A percentile compares a stretch with the other conserved stretches of the same genome.
Evolutionary conservation across 1,140 invertebrate species (phyloP).

Genomic region (Aphidius ervi): DNA sequence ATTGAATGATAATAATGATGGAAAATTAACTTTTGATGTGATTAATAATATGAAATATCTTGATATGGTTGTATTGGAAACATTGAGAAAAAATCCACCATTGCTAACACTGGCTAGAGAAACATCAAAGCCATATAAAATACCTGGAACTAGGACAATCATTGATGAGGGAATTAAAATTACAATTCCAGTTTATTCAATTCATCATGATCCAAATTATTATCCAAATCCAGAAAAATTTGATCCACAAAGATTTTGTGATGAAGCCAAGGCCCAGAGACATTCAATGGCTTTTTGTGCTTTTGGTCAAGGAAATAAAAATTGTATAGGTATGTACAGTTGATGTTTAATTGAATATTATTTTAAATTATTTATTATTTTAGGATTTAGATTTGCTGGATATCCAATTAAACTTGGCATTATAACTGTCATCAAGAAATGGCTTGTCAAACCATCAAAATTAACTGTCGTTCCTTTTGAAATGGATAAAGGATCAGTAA

Average conservation of each 20-base stretch:
- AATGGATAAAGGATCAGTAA: slow-evolving; percentile 15
- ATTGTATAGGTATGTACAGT: slow-evolving; percentile 45
- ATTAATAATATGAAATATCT: slow-evolving; percentile 38
- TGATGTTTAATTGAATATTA: too few relatives aligned
- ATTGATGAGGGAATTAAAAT: slow-evolving; percentile 47
- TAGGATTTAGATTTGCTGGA: slow-evolving; percentile 23
- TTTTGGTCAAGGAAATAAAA: slow-evolving; percentile 48
- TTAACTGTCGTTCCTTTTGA: slow-evolving; percentile 23
- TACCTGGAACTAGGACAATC: slow-evolving; percentile 43
- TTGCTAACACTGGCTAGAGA: slow-evolving; percentile 39
- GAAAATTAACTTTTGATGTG: slow-evolving; percentile 30
- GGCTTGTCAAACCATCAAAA: slow-evolving; percentile 18
- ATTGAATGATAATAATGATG: slow-evolving; percentile 25
- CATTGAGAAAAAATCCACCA: slow-evolving; percentile 55
- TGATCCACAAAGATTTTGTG: slow-evolving; percentile 53
- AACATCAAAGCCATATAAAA: slow-evolving; percentile 46
- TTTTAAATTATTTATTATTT: not conserved
- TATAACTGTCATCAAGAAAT: not conserved
- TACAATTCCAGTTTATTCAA: slow-evolving; percentile 48
- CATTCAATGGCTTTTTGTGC: slow-evolving; percentile 25
- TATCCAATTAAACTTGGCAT: slow-evolving; percentile 26
- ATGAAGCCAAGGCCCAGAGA: slow-evolving; percentile 6
- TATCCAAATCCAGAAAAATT: slow-evolving; percentile 59
- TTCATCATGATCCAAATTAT: slow-evolving; percentile 60
- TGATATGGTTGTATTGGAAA: slow-evolving; percentile 26